A percentile compares a stretch with the other conserved stretches of the same genome.
phyloP scores from a whole-genome alignment of 2,888 invertebrate genomes.

The Nineta flava region DNA sequence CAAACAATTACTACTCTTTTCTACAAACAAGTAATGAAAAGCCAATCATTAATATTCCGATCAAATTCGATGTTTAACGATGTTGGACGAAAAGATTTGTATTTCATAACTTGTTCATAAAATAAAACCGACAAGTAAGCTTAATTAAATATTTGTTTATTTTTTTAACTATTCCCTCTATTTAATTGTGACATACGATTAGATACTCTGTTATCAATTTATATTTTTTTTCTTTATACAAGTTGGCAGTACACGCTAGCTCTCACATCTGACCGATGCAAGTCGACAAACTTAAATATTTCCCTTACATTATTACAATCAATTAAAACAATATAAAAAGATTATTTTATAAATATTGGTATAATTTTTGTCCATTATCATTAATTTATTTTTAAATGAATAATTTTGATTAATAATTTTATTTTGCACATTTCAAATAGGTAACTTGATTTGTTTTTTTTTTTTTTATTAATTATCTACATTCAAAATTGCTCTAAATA shows the following conservation, averaged over 20 bases:
- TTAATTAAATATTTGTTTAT: too few species aligned
- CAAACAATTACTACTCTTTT: background rate
- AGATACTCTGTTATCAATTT: conserved; percentile 2
- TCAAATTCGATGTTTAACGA: too few species aligned
- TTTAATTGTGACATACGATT: conserved; percentile 4
- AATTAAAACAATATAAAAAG: background rate
- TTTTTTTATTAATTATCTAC: too few species aligned
- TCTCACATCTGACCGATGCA: conserved; percentile 8
- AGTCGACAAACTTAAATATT: conserved; percentile 7
- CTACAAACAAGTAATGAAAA: background rate
- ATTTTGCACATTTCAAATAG: background rate
- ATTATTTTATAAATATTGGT: conserved; percentile 2
- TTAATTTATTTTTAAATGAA: background rate
- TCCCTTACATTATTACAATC: conserved; percentile 5
- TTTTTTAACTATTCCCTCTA: conserved; percentile 1
- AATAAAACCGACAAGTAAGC: too few species aligned
- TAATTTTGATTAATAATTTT: background rate
- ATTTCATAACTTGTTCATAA: too few species aligned
- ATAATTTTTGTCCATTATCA: conserved; percentile 1
- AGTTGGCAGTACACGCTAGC: conserved; percentile 8
- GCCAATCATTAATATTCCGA: too few species aligned
- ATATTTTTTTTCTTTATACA: conserved; percentile 7
- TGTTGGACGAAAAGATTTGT: too few species aligned
- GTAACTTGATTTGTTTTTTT: background rate
- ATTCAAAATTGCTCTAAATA: too few species aligned